Base-by-base conservation (phyloP, 2,888 invertebrate species). In the Therioaphis trifolii region DNA sequence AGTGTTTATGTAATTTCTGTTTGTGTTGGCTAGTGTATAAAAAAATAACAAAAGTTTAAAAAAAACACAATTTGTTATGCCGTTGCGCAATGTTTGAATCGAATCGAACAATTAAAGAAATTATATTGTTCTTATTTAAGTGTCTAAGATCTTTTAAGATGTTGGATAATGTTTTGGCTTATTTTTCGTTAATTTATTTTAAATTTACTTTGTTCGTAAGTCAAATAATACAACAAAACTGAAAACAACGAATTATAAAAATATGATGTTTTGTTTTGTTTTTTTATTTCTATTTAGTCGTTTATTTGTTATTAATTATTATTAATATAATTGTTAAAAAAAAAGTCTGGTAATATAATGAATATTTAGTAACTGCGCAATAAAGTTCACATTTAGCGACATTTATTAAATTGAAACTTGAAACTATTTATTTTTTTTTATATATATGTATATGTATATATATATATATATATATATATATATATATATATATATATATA, bases 21-120 rank as follows among this genome's bases (percentile, higher is more conserved):
- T 80, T 72, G 58, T 80, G 69, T 82, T 82, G 82, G 72, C 52
- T 82, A 82, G 82, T 82, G 74, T 74, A 66, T 74, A 82, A 82
- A 79, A 79, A 21, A 77, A 68, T 40, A 12, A 77, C 63, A 58
- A 79, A 79, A 52, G 52, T 66, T 78, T 35, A 24, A 24, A 75
- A 52, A 46, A n/a, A 78, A 40, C 52, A 52, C 66, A 40, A 35
- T 78, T 78, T 68, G 29, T 78, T 29, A 68, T 52, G 24, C 35
- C 49, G 18, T 35, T 52, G 52, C 35, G 35, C 52, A 66, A 66
- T 68, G 27, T 79, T 69, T 68, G 55, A 78, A 79, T 55, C 35
- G 14, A 55, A 79, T 79, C 55, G 24, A 40, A 43, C 78, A 55
- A 55, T 55, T 46, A 49, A 66, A 66, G 27, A 52, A 78, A 69